Base-by-base conservation (phyloP, 2,888 invertebrate species). In the Epirrita christyi region DNA sequence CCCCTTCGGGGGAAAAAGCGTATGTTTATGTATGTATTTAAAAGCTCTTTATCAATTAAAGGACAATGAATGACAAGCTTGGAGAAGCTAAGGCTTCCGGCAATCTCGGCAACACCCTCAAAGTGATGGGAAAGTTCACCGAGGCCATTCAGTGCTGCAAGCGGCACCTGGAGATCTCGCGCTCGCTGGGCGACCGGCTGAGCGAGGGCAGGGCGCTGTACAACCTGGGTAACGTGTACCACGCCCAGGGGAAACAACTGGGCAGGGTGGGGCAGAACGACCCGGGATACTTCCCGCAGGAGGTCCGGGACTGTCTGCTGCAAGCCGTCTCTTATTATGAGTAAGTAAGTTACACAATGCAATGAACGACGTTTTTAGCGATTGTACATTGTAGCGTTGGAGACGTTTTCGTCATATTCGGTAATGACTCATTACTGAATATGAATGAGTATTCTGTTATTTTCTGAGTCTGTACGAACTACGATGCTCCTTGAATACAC, bases 1-100 rank as follows among this genome's bases (percentile, higher is more conserved):
- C n/a, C n/a, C n/a, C n/a, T n/a, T n/a, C n/a, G n/a, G n/a, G n/a
- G n/a, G n/a, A n/a, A n/a, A n/a, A n/a, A n/a, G n/a, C n/a, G n/a
- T n/a, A n/a, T n/a, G n/a, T n/a, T n/a, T n/a, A n/a, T n/a, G n/a
- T n/a, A n/a, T n/a, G n/a, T n/a, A n/a, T n/a, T n/a, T n/a, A n/a
- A n/a, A n/a, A n/a, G n/a, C n/a, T n/a, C 54, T 8, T 42, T 46
- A 13, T 21, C 27, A 21, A 11, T 53, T 34, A 10, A 83, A 96
- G 96, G 78, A 96, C 96, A 51, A 96, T 97, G 96, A 96, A 96
- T 63, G 97, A 97, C 78, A 97, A 97, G 86, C 92, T 98, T 55
- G 99, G 99, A 5, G 99, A 99, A 89, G 99, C 99, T 3, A 99
- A 99, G 83, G 99, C 99, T 1, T 98, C 98, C 43, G 99, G 99